phyloP scores from a whole-genome alignment of 2,113 vertebrate genomes.

The Triplophysa siluroides region DNA sequence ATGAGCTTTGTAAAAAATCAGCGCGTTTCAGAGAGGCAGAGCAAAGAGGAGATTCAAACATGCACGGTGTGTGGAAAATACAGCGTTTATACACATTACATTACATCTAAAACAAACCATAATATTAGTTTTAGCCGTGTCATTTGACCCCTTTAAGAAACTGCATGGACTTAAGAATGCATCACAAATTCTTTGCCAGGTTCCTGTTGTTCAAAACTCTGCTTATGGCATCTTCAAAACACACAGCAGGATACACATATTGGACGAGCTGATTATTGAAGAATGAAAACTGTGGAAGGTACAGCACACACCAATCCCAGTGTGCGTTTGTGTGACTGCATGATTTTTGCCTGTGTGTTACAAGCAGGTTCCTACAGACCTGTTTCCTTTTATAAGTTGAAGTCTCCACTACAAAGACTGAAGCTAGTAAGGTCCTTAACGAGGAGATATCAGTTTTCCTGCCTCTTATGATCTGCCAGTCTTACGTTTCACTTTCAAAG shows the following conservation, averaged over 20 bases:
- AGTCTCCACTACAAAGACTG: conserved; percentile 85
- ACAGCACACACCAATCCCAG: neutral
- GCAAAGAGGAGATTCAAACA: no score
- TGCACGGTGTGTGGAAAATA: no score
- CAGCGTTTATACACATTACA: no score
- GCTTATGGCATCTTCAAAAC: neutral
- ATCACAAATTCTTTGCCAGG: neutral
- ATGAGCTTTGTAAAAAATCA: no score
- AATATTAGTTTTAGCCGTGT: no score
- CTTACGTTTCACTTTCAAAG: conserved; percentile 91
- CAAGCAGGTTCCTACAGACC: conserved; percentile 64
- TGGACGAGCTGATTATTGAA: neutral
- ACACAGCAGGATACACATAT: neutral
- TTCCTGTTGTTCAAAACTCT: neutral
- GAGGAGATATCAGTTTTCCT: conserved; percentile 90
- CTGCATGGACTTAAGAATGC: no score
- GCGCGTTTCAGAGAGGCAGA: no score
- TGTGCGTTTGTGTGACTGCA: conserved; percentile 15
- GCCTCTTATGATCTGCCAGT: conserved; percentile 85
- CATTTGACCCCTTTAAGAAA: no score
- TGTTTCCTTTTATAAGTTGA: conserved; percentile 92
- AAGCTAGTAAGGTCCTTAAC: conserved; percentile 74
- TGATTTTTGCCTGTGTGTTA: conserved; percentile 30
- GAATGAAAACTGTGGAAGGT: neutral
- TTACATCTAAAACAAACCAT: no score